Conservation (phyloP, 2,113 vertebrate genomes). For the Dendropsophus ebraccatus region DNA sequence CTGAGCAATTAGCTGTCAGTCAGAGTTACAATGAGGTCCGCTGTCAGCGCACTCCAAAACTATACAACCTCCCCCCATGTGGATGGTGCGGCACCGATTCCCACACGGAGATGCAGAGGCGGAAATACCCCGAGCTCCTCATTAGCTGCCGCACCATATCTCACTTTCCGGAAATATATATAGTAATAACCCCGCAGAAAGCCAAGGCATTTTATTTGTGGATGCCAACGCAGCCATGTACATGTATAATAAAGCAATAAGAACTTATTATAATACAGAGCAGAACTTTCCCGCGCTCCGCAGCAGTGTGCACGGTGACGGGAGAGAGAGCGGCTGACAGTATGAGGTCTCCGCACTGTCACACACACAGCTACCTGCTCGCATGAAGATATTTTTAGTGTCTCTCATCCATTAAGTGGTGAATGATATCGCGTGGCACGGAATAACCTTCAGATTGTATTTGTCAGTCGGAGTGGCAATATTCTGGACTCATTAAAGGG, state of each 20-base stretch:
- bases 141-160: background rate
- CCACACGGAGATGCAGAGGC: slow-evolving; percentile 6
- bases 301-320: background rate
- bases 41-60: slow-evolving; percentile 28
- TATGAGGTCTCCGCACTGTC: slow-evolving; percentile 22
- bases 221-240: background rate
- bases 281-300: background rate
- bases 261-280: background rate
- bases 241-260: background rate
- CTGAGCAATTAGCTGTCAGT: slow-evolving; percentile 43
- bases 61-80: slow-evolving; percentile 39
- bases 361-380: background rate
- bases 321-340: background rate
- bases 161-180: background rate
- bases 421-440: slow-evolving; percentile 7
- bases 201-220: background rate
- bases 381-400: slow-evolving; percentile 28
- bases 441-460: slow-evolving; percentile 37
- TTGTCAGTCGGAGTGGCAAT: slow-evolving; percentile 27
- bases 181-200: background rate
- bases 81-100: background rate
- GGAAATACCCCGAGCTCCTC: slow-evolving; percentile 6
- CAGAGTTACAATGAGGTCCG: slow-evolving; percentile 35
- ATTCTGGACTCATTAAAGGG: slow-evolving; percentile 41
- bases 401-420: slow-evolving; percentile 5